Base-by-base conservation (phyloP, 1,140 invertebrate genomes). In the Cotesia typhae region DNA sequence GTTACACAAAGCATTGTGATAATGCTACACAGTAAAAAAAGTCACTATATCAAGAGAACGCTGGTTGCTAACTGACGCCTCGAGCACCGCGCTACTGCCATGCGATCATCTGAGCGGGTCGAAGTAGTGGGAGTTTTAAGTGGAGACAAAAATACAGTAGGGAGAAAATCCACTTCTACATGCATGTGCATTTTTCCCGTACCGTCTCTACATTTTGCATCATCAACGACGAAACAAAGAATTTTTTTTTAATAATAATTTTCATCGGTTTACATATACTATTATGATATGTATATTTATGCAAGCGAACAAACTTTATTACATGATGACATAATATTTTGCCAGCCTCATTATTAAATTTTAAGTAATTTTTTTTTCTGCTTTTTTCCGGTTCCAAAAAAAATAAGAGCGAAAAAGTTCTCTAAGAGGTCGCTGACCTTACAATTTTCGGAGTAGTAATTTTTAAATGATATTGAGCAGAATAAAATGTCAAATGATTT, bases 31-130 rank as follows among this genome's bases (percentile, higher is more conserved):
- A 61, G 51, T 10, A 57, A 66, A 67, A 64, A 7, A 61, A 51
- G 71, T 76, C 57, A 67, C 76, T 80, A 73, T 67, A 74, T 72
- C 47, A 47, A 37, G 63, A 72, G 79, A 84, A 77, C 75, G 83
- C 84, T 84, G 84, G 85, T 87, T 86, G 83, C 85, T 83, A 86
- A 87, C 85, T 87, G 85, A 85, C 83, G 82, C 74, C 78, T 78
- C 76, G 73, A 76, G 67, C 67, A 72, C 70, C 71, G 65, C 69
- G 76, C 73, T 47, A 74, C 75, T 71, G 75, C 76, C 72, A 74
- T 74, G 75, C 81, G 82, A 84, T 84, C 83, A 85, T 84, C 81
- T 84, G 84, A 81, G 79, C 79, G 81, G 72, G 73, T 70, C 65
- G 51, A 51, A 38, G 74, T 71, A 41, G 74, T 38, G 67, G 38